Evolutionary conservation across 2,888 invertebrate genomes (phyloP), one percentile per base, ranked within the genome.

Genomic region (Caenorhabditis sinica): DNA sequence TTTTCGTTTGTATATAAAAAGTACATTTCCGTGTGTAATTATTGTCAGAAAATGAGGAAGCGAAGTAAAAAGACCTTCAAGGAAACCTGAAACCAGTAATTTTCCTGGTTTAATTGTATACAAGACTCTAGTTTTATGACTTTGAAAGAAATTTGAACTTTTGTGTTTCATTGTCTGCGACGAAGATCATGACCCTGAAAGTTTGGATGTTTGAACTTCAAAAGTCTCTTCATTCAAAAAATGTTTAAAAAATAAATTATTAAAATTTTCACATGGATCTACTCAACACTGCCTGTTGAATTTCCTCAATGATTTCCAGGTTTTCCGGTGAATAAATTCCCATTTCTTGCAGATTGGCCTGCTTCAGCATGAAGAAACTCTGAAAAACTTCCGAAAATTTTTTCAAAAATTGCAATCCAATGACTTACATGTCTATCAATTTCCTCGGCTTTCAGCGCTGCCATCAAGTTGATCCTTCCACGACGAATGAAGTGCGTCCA

Each of bases 341-440:
- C 80, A 84, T 66, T 45, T 80, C 80, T 13, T 61, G 43, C 23
- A 84, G 43, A 53, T 76, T 30, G 1, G 1, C 0, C 30, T 83
- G 66, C 40, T 30, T 43, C 3, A 84, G 20, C 13, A 4, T 17
- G 71, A 80, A 75, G 72, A 84, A 84, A 61, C 66, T 80, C 84
- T 84, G 80, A 49, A 75, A 84, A 36, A n/a, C n/a, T n/a, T 53
- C 20, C 1, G 43, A 36, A 20, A 20, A 49, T n/a, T 61, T 40
- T 61, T 36, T 13, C 25, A n/a, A n/a, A n/a, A n/a, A n/a, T 25
- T 23, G 4, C 25, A 53, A 51, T 8, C 25, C 8, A 4, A 25
- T 23, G 23, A 51, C 51, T 60, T 33, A 84, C 84, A 51, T 84
- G 72, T 40, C 51, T 63, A 53, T 84, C 84, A n/a, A 84, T 84